Conservation (phyloP, 2,113 vertebrate species). For the Hippocampus mohnikei region DNA sequence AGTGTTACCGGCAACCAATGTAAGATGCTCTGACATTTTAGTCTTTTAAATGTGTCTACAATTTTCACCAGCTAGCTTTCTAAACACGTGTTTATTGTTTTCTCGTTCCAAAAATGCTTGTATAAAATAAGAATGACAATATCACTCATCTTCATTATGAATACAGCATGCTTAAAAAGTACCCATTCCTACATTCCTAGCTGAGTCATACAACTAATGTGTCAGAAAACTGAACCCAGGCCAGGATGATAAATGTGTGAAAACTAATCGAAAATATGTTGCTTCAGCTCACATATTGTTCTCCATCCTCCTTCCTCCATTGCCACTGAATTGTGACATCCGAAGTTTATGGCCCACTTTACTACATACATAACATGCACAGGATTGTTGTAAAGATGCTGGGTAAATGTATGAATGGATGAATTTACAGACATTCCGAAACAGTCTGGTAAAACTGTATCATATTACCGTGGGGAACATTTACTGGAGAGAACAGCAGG, state of each 20-base stretch:
- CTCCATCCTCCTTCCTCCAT: too few species aligned
- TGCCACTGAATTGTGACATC: too few species aligned
- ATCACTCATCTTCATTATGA: too few species aligned
- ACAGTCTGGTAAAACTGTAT: constrained; percentile 1
- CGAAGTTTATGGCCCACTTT: background rate
- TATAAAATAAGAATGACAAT: too few species aligned
- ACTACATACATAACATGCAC: background rate
- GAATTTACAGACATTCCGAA: constrained; percentile 4
- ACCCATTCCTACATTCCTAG: too few species aligned
- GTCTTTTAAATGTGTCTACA: background rate
- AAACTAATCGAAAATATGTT: too few species aligned
- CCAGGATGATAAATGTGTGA: too few species aligned
- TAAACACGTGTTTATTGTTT: background rate
- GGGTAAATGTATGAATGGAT: background rate
- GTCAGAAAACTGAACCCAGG: too few species aligned
- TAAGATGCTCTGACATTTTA: background rate
- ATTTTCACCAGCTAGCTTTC: background rate
- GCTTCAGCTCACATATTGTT: too few species aligned
- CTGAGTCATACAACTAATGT: too few species aligned
- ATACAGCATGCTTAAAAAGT: too few species aligned
- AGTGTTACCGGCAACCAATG: background rate
- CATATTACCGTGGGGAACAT: background rate
- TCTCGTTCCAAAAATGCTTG: background rate
- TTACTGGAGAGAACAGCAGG: background rate
- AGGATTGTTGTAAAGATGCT: background rate